These are phyloP conservation scores for Ametastegia equiseti DNA, from an alignment of 2,888 invertebrate species.

Conservation along the genomic window DNA sequence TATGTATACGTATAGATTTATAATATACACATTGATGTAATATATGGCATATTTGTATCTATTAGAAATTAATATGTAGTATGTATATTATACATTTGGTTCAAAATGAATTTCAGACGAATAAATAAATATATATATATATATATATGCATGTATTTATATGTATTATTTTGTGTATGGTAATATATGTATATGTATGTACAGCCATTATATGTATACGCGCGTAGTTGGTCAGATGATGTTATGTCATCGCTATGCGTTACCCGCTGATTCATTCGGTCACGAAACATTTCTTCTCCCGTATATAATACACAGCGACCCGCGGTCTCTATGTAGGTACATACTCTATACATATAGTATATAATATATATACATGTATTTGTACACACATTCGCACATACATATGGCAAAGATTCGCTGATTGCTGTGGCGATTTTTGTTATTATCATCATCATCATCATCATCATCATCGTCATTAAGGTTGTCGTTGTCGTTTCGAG, in stretches of 20 bases:
- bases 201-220: neutral
- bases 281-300: conserved; percentile 35
- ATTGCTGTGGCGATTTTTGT: neutral
- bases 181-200: neutral
- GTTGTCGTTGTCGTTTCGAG: no score
- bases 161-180: neutral
- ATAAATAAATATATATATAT: no score
- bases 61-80: no score
- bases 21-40: neutral
- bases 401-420: neutral
- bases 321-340: conserved; percentile 52
- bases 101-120: no score
- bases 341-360: no score
- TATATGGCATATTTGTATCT: no score
- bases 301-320: conserved; percentile 8
- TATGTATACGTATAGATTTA: neutral
- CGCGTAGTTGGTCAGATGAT: conserved; percentile 37
- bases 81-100: no score
- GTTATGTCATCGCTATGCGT: conserved; percentile 47
- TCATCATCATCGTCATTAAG: neutral
- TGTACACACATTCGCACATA: no score
- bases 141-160: neutral
- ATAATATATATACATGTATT: no score
- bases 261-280: conserved; percentile 36
- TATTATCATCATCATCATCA: neutral